phyloP scores from a whole-genome alignment of 2,113 vertebrate species.

The Fregetta grallaria region DNA sequence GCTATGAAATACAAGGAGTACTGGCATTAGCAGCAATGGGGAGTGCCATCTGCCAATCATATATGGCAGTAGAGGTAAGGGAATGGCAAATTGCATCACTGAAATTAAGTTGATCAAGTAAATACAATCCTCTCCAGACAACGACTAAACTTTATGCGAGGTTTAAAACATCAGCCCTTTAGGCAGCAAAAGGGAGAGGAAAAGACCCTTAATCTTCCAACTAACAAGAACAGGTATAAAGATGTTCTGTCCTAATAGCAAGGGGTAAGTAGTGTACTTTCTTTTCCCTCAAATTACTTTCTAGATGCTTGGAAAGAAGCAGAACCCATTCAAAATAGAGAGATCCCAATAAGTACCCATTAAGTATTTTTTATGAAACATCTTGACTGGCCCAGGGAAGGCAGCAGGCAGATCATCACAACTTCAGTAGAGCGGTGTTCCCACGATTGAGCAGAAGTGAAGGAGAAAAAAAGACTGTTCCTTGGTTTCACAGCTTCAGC shows the following conservation, averaged over 20 bases:
- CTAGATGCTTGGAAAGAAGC: not conserved
- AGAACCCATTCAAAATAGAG: not conserved
- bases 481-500: not conserved
- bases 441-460: rapidly evolving
- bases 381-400: not conserved
- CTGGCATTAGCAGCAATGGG: not conserved
- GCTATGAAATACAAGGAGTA: not conserved
- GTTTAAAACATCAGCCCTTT: not conserved
- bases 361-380: not conserved
- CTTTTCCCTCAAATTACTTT: not conserved
- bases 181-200: not conserved
- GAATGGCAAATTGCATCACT: not conserved
- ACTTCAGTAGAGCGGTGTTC: not conserved
- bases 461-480: not conserved
- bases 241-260: not conserved
- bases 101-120: not conserved
- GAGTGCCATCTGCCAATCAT: not conserved
- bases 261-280: not conserved
- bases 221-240: not conserved
- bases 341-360: not conserved
- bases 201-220: not conserved
- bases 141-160: not conserved
- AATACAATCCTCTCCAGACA: not conserved
- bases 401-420: not conserved
- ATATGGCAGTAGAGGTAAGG: not conserved